A percentile compares a stretch with the other conserved stretches of the same genome.
These are phyloP conservation scores for Crematogaster levior DNA, from an alignment of 2,888 invertebrate genomes.

Conservation along the genomic window DNA sequence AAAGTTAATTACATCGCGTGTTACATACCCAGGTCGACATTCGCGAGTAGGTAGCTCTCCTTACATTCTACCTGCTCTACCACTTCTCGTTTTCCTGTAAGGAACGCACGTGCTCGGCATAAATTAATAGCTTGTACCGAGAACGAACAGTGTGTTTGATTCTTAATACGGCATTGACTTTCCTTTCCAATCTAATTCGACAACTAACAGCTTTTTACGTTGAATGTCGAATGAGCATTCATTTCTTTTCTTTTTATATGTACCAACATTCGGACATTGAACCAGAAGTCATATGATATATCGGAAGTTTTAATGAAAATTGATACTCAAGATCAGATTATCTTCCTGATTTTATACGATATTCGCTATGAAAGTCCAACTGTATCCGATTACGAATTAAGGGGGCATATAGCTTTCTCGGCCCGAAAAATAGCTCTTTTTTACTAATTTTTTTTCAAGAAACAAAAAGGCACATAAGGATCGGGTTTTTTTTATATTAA, in stretches of 20 bases:
- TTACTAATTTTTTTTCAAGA: too few relatives aligned
- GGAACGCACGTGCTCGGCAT: background rate
- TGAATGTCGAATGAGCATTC: background rate
- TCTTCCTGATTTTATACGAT: slow-evolving; percentile 49
- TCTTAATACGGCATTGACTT: background rate
- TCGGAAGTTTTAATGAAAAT: slow-evolving; percentile 56
- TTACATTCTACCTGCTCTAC: background rate
- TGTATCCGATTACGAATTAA: slow-evolving; percentile 57
- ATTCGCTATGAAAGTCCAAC: slow-evolving; percentile 32
- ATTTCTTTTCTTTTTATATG: background rate
- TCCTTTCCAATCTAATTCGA: slow-evolving; percentile 13
- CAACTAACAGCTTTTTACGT: background rate
- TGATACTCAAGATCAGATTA: slow-evolving; percentile 55
- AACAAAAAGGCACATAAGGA: too few relatives aligned
- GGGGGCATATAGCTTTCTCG: too few relatives aligned
- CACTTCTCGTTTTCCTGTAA: background rate
- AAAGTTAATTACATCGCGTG: slow-evolving; percentile 8
- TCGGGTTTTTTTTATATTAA: too few relatives aligned
- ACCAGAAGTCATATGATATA: background rate
- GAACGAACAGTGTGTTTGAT: background rate
- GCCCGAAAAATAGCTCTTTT: too few relatives aligned
- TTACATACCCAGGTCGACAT: background rate
- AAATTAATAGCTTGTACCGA: slow-evolving; percentile 12
- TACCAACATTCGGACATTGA: slow-evolving; percentile 1
- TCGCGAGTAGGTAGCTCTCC: background rate